These are phyloP conservation scores for Champsocephalus esox DNA, from an alignment of 2,797 vertebrate genomes.

Conservation along the genomic window DNA sequence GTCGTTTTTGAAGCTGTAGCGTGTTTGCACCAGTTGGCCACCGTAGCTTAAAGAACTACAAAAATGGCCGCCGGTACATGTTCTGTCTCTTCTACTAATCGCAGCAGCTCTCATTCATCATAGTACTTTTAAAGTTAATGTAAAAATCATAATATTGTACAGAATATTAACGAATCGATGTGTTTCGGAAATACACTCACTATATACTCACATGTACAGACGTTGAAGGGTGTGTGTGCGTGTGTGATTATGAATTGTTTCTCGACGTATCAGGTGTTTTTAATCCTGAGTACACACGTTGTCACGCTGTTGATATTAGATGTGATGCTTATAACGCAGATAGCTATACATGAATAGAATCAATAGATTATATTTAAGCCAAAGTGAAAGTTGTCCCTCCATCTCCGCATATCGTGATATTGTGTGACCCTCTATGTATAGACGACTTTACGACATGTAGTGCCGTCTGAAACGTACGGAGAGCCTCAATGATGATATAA, in stretches of 20 bases:
- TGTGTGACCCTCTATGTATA: constrained; percentile 69
- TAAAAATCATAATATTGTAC: constrained; percentile 53
- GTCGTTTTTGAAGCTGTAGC: no score
- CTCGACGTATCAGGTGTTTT: constrained; percentile 63
- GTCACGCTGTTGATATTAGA: constrained; percentile 60
- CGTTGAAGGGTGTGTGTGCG: constrained; percentile 37
- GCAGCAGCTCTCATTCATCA: constrained; percentile 29
- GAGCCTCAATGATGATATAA: constrained; percentile 72
- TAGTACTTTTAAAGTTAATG: constrained; percentile 27
- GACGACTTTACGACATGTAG: constrained; percentile 69
- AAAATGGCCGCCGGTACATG: neutral
- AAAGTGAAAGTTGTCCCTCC: constrained; percentile 62
- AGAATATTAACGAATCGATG: constrained; percentile 41
- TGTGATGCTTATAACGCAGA: constrained; percentile 59
- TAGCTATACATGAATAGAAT: constrained; percentile 59
- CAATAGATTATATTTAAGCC: constrained; percentile 59
- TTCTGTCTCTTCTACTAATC: neutral
- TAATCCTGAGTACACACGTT: constrained; percentile 42
- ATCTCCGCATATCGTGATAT: constrained; percentile 77
- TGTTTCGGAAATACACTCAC: constrained; percentile 55
- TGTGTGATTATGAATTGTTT: constrained; percentile 44
- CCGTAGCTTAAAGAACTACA: neutral
- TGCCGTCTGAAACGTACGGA: constrained; percentile 72
- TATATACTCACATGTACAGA: constrained; percentile 60
- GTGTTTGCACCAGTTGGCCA: no score